phyloP scores from a whole-genome alignment of 2,113 vertebrate species.

The Phrynocephalus versicolor region DNA sequence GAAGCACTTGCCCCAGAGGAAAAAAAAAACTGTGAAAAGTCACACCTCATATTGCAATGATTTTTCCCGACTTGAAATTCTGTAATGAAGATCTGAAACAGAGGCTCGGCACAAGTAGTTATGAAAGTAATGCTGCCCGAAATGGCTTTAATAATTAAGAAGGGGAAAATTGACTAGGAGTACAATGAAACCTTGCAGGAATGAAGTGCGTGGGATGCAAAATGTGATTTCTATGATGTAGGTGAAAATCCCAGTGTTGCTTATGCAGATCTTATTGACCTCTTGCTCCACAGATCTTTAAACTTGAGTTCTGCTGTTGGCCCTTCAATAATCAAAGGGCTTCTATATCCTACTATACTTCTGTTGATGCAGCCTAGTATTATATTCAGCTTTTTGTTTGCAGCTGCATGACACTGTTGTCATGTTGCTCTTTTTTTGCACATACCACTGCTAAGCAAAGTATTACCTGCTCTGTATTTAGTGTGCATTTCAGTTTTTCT shows the following conservation, averaged over 20 bases:
- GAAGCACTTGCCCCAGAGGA: constrained; percentile 11
- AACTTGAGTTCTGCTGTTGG: too few relatives aligned
- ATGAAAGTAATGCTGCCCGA: constrained; percentile 30
- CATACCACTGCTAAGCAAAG: too few relatives aligned
- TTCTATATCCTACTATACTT: too few relatives aligned
- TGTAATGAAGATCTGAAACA: background rate
- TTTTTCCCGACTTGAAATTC: background rate
- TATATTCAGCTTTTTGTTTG: too few relatives aligned
- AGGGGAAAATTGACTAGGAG: constrained; percentile 30
- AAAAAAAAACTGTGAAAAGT: background rate
- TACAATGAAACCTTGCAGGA: constrained; percentile 15
- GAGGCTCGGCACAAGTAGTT: constrained; percentile 4
- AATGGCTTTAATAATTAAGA: constrained; percentile 59
- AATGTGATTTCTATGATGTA: constrained; percentile 16
- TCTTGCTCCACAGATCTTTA: too few relatives aligned
- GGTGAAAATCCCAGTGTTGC: background rate
- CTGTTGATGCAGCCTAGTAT: too few relatives aligned
- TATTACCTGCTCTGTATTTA: too few relatives aligned
- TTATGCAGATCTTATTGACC: background rate
- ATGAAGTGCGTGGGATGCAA: background rate
- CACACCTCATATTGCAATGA: background rate
- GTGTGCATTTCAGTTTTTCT: too few relatives aligned
- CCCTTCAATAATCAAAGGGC: too few relatives aligned
- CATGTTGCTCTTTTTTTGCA: too few relatives aligned
- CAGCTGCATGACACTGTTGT: too few relatives aligned